Base-by-base conservation (phyloP, 2,888 invertebrate genomes). In the Flexamia atlantica region DNA sequence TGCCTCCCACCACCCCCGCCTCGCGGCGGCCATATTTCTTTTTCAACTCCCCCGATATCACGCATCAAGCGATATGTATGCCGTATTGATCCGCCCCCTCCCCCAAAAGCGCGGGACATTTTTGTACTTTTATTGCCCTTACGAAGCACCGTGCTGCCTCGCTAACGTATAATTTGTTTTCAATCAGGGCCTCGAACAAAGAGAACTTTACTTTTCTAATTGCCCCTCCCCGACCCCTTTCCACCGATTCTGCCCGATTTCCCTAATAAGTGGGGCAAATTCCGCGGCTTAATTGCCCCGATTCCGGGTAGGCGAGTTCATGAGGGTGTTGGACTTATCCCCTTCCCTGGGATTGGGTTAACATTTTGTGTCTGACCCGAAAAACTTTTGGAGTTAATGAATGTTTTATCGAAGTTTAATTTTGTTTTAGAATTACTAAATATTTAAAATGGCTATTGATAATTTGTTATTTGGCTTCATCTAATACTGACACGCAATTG, bases 21-120 rank as follows among this genome's bases (percentile, higher is more conserved):
- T 17, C 46, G 68, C 82, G 82, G 82, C 82, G 53, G 82, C 82
- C 82, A 82, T 82, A 82, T 82, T 82, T 82, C 82, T 82, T 82
- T 82, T 82, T 28, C 50, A 81, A 81, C 70, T 70, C 70, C 46
- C 82, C 82, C 70, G 50, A 82, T 82, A 82, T 82, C 82, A 82
- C 64, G 82, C 82, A 82, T 82, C 82, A 82, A 36, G 50, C 82
- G 68, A 82, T 82, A 82, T 82, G 82, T 82, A 82, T 46, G 81
- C 57, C 57, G 70, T 70, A 70, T 70, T 70, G 70, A 70, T 70
- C 70, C n/a, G 20, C 40, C 70, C 70, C 70, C 64, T 40, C 70
- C 70, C 70, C 36, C 70, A 28, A 28, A 28, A 64, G 28, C 2
- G 68, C 68, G 70, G 70, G 70, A 70, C 70, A 70, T 70, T 70